Base-by-base conservation (phyloP, 2,888 invertebrate genomes). In the Bombylius major region DNA sequence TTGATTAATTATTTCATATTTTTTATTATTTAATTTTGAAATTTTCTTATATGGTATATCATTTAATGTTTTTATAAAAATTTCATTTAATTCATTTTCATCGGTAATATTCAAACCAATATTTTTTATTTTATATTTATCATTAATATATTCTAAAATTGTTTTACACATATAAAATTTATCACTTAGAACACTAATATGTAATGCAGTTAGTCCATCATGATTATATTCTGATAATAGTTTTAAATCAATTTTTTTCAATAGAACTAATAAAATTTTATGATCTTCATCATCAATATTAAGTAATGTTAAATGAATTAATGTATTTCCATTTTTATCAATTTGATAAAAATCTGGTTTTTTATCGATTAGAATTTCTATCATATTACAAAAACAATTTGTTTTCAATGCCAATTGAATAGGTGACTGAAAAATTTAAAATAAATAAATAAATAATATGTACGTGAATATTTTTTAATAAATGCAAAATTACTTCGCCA, bases 301-400 rank as follows among this genome's bases (percentile, higher is more conserved):
- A 0, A 65, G 58, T 7, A 72, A 60, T 4, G 71, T 69, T 52
- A 72, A 57, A 57, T 72, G 72, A 14, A 72, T 49, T 4, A 66
- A 63, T 11, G 66, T 71, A 51, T 71, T 72, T 13, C 65, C 63
- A 8, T 69, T 62, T 12, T 63, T 62, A 54, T 72, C 70, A 5
- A 67, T 49, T 23, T 62, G 62, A 47, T 67, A 65, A 3, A 66
- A 54, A 23, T 66, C 47, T 3, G 66, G 58, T 13, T 66, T 63
- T 5, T 65, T 62, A 4, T 59, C 57, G 1, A 72, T 34, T 5
- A 72, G 44, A 3, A 65, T 57, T 23, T 63, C 56, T 4, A 69
- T 62, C 8, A 69, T 66, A 47, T 61, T 58, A 1, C 64, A 59
- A 4, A 60, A 61, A 31, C 65, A 62, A 50, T 70, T 65, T 7